Conservation (phyloP, 2,113 vertebrate genomes). For the Mormyrus iriodes region DNA sequence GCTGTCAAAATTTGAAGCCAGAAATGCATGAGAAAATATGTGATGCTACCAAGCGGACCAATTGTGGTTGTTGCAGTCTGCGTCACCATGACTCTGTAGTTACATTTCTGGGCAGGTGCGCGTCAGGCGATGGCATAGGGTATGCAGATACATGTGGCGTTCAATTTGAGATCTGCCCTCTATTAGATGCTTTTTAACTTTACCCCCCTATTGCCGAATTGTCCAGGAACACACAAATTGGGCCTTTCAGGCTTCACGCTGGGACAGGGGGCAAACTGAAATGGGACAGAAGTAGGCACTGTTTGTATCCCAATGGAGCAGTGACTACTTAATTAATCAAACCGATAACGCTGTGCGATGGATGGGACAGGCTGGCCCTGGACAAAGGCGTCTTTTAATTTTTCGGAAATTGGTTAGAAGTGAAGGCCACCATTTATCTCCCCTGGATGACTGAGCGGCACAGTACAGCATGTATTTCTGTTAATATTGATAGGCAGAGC, state of each 20-base stretch:
- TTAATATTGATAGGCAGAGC: background rate
- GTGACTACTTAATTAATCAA: conserved; percentile 36
- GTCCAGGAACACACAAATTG: conserved; percentile 66
- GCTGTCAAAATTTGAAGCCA: background rate
- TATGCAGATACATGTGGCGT: conserved; percentile 49
- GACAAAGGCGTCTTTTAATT: conserved; percentile 13
- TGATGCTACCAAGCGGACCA: background rate
- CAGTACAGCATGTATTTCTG: background rate
- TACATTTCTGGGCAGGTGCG: conserved; percentile 47
- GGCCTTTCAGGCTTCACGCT: conserved; percentile 56
- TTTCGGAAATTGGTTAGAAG: conserved; percentile 6
- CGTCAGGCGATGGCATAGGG: conserved; percentile 42
- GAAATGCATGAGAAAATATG: background rate
- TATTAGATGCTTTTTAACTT: conserved; percentile 46
- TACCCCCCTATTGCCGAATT: conserved; percentile 44
- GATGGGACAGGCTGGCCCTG: conserved; percentile 3
- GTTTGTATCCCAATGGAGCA: conserved; percentile 19
- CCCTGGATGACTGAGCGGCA: background rate
- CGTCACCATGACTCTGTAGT: background rate
- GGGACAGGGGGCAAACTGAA: conserved; percentile 48
- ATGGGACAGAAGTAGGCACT: conserved; percentile 41
- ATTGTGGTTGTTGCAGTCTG: background rate
- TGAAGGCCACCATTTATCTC: background rate
- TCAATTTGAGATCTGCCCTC: conserved; percentile 40
- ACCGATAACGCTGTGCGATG: conserved; percentile 1